Evolutionary conservation across 2,797 vertebrate genomes (phyloP).

Genomic region (Enteromius afrohamiltoni): DNA sequence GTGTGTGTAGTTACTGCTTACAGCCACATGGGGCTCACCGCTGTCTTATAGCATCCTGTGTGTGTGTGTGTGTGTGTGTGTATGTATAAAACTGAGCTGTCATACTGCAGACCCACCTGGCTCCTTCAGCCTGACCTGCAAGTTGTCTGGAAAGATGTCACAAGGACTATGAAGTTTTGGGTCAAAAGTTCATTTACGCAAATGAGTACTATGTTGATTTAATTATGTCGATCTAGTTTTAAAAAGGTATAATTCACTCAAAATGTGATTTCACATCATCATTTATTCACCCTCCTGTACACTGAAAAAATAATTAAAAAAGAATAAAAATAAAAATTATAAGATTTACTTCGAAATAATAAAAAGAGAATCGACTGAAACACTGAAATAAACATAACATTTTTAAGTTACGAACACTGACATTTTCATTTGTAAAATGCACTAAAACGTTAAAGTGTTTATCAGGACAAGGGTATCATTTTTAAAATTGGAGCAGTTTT

Average conservation of each 20-base stretch:
- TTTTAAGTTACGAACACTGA: not conserved
- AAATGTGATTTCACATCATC: not conserved
- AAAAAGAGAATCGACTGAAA: not conserved
- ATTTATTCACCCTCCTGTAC: not conserved
- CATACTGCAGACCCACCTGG: slow-evolving; percentile 74
- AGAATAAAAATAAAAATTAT: not conserved
- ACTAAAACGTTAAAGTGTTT: not conserved
- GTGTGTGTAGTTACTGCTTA: slow-evolving; percentile 49
- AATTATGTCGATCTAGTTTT: too few species aligned
- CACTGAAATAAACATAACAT: not conserved
- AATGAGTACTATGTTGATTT: not conserved
- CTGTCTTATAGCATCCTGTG: slow-evolving; percentile 25
- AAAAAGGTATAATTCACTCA: not conserved
- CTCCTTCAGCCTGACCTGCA: slow-evolving; percentile 69
- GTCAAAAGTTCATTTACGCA: not conserved
- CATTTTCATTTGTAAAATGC: not conserved
- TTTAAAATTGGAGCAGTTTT: not conserved
- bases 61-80: slow-evolving; percentile 11
- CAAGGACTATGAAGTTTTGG: not conserved
- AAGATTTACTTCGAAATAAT: not conserved
- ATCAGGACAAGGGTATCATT: not conserved
- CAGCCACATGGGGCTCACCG: slow-evolving; percentile 60
- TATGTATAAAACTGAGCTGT: slow-evolving; percentile 32
- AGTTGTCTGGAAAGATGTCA: slow-evolving; percentile 38
- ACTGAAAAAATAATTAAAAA: not conserved